Conservation (phyloP, 2,797 vertebrate species). For the Eidolon dupreanum region DNA sequence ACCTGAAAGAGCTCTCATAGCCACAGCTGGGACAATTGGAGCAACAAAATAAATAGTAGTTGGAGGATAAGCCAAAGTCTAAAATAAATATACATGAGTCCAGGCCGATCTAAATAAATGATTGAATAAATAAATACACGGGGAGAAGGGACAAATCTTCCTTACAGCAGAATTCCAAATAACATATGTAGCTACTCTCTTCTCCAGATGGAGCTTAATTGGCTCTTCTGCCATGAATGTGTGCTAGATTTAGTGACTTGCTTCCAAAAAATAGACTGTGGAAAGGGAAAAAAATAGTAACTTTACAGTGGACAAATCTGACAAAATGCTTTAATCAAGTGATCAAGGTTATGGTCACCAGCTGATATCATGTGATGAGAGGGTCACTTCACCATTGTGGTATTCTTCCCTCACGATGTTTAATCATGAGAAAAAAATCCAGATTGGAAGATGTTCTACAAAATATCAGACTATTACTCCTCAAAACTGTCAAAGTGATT, state of each 20-base stretch:
- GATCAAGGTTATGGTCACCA: background rate
- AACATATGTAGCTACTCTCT: background rate
- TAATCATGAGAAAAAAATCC: background rate
- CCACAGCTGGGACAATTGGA: background rate
- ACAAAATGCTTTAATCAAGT: background rate
- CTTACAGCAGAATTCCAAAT: background rate
- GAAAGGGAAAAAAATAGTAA: background rate
- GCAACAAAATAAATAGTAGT: constrained; percentile 55
- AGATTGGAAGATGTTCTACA: background rate
- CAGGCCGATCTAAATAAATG: background rate
- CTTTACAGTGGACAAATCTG: background rate
- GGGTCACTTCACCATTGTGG: too few species aligned
- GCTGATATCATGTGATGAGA: background rate
- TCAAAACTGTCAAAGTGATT: background rate
- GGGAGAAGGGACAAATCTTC: background rate
- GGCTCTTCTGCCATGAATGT: background rate
- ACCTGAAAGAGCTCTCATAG: background rate
- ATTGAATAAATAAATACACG: constrained; percentile 42
- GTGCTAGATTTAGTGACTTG: background rate
- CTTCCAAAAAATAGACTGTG: background rate
- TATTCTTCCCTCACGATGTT: background rate
- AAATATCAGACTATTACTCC: background rate
- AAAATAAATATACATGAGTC: constrained; percentile 43
- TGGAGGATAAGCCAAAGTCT: constrained; percentile 9
- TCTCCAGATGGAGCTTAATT: background rate